Evolutionary conservation across 2,888 invertebrate species (phyloP), one percentile per base, ranked within the genome.

Genomic region (Lepidocyrtinus sp.): DNA sequence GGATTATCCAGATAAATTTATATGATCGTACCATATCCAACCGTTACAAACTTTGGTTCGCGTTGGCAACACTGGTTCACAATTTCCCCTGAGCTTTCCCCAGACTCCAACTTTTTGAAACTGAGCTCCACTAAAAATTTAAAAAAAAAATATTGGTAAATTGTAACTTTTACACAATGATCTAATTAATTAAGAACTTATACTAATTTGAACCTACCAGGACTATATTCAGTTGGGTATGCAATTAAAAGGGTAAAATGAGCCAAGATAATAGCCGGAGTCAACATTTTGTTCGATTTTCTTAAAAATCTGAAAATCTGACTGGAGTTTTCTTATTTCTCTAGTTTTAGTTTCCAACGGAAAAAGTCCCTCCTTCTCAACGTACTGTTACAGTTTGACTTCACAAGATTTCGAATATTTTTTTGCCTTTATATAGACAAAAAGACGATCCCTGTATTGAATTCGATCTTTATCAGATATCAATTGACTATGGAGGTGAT

Each of bases 41-140:
- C 80, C 1, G 86, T 82, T 9, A 86, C 74, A 65, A 81, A 85
- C 46, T 86, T 86, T 5, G 84, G 36, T 26, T 85, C 86, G 27
- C 87, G 67, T 25, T 79, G 81, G 36, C 87, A 87, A 67, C 87
- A 87, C 70, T 84, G 85, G 72, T 86, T 85, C n/a, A 85, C 81
- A 15, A 80, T 69, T 82, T 86, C 86, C 5, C 81, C 84, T 1
- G 85, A 84, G 64, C 81, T 84, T 71, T 85, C 85, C 63, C 84
- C 85, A 15, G 84, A 84, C 50, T 85, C 77, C 19, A 85, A 67
- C 50, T 55, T 73, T 63, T 77, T 71, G 73, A 85, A 85, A 61
- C 82, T 85, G 15, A 72, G 46, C 73, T 83, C 85, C 72, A 75
- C 68, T 76, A 21, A 17, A 45, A 12, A 59, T n/a, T n/a, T n/a